Conservation (phyloP, 2,797 vertebrate species). For the Centroberyx gerrardi region DNA sequence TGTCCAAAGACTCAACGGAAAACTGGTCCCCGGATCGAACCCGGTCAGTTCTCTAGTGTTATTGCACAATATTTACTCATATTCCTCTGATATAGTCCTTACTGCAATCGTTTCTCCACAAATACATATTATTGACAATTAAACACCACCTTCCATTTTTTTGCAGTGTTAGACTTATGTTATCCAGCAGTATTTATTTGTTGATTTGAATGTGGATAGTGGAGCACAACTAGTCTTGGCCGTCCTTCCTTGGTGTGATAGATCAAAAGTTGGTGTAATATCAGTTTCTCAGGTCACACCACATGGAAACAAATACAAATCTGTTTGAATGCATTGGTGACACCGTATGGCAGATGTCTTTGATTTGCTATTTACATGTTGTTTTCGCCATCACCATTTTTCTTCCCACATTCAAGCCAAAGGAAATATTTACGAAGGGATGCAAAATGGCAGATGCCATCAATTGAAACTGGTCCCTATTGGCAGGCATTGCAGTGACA, state of each 20-base stretch:
- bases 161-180: conserved; percentile 54
- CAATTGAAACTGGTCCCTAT: not conserved
- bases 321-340: not conserved
- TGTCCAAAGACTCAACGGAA: conserved; percentile 88
- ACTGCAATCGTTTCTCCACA: conserved; percentile 33
- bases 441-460: not conserved
- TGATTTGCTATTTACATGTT: not conserved
- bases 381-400: not conserved
- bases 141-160: conserved; percentile 67
- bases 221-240: conserved; percentile 69
- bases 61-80: conserved; percentile 37
- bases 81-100: conserved; percentile 31
- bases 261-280: not conserved
- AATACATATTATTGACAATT: conserved; percentile 51
- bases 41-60: conserved; percentile 80
- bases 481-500: conserved; percentile 5
- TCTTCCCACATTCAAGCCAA: not conserved
- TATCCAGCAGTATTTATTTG: conserved; percentile 45
- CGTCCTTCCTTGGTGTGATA: conserved; percentile 20
- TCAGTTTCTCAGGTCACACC: not conserved
- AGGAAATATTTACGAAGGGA: not conserved
- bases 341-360: conserved; percentile 2
- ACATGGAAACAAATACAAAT: not conserved
- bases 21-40: conserved; percentile 89
- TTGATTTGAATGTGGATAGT: conserved; percentile 66